Percentiles rank a stretch among this genome's conserved stretches.
phyloP scores from a whole-genome alignment of 2,797 vertebrate species.

The Sebastolobus alascanus region DNA sequence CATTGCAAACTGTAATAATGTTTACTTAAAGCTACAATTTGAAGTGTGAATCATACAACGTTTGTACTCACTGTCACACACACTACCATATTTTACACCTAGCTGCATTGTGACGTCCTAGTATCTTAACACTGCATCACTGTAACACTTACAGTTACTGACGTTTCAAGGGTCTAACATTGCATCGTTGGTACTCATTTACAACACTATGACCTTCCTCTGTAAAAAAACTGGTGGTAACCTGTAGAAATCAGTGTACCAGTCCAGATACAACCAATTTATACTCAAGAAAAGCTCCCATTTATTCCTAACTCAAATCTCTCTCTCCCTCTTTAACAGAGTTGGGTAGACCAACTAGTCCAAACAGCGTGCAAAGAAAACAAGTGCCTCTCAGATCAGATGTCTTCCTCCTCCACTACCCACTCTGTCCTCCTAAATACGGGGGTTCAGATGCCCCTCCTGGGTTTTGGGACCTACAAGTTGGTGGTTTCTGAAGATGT shows the following conservation, averaged over 20 bases:
- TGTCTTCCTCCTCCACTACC: slow-evolving; percentile 26
- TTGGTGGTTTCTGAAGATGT: slow-evolving; percentile 75
- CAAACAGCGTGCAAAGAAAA: not conserved
- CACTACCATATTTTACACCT: not conserved
- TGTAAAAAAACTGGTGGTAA: not conserved
- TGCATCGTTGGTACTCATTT: not conserved
- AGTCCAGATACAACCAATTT: not conserved
- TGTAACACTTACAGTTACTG: not conserved
- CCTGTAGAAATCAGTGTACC: not conserved
- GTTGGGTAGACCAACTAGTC: not conserved
- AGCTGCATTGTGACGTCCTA: not conserved
- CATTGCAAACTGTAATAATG: not conserved
- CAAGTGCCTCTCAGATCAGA: not conserved
- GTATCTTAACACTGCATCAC: not conserved
- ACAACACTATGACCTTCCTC: not conserved
- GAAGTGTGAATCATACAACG: not conserved
- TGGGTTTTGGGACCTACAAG: slow-evolving; percentile 88
- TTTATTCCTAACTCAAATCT: not conserved
- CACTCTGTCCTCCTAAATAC: slow-evolving; percentile 78
- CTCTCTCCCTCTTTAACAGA: not conserved
- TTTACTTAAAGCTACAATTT: not conserved
- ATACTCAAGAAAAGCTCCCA: not conserved
- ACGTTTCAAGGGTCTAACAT: not conserved
- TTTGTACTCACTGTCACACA: not conserved
- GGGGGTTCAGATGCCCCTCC: slow-evolving; percentile 84